phyloP scores from a whole-genome alignment of 1,140 invertebrate genomes.

The Bombus impatiens region DNA sequence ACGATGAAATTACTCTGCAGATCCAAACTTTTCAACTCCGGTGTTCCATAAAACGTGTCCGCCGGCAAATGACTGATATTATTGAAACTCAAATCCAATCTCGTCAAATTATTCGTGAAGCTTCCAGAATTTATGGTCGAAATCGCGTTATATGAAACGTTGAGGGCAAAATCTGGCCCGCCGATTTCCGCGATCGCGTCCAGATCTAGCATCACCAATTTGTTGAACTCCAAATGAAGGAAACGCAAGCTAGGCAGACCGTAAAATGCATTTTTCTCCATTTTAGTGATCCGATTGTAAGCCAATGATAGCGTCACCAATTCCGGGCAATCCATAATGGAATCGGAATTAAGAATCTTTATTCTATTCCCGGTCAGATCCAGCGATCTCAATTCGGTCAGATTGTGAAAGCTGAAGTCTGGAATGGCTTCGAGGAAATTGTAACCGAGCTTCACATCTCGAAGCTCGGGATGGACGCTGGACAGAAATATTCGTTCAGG shows the following conservation, averaged over 20 bases:
- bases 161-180: constrained; percentile 76
- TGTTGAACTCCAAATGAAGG: constrained; percentile 79
- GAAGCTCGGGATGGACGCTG: constrained; percentile 88
- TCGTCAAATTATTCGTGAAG: constrained; percentile 74
- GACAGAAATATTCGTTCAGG: constrained; percentile 86
- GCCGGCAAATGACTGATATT: constrained; percentile 86
- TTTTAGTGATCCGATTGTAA: constrained; percentile 85
- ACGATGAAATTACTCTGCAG: constrained; percentile 87
- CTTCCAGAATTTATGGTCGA: constrained; percentile 71
- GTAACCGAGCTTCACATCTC: constrained; percentile 87
- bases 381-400: constrained; percentile 77
- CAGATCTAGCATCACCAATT: constrained; percentile 74
- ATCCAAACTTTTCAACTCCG: constrained; percentile 86
- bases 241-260: constrained; percentile 80
- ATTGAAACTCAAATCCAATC: constrained; percentile 90
- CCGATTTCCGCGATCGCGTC: constrained; percentile 77
- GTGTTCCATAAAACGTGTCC: constrained; percentile 86
- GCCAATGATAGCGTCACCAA: constrained; percentile 78
- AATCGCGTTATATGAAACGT: constrained; percentile 80
- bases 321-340: constrained; percentile 77
- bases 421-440: constrained; percentile 89
- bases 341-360: constrained; percentile 63
- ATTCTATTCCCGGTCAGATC: constrained; percentile 80
- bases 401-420: constrained; percentile 88
- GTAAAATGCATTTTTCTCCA: constrained; percentile 88